A percentile compares a stretch with the other conserved stretches of the same genome.
Evolutionary conservation across 2,888 invertebrate genomes (phyloP).

Genomic region (Drosophila subsilvestris): DNA sequence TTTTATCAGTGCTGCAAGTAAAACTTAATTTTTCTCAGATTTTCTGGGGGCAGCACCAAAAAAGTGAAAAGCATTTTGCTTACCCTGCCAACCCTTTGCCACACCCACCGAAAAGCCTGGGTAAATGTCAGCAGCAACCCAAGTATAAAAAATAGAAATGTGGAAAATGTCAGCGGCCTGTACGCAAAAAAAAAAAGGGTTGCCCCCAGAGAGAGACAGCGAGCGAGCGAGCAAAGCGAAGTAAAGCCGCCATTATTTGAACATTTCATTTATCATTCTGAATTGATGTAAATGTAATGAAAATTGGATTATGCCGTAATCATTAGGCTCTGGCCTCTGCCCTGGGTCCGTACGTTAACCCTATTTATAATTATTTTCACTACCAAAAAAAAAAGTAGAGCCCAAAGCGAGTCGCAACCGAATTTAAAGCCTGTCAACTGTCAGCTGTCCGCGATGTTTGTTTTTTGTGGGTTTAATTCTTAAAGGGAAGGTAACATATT

Average conservation of each 20-base stretch:
- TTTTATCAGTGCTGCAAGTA: too few relatives aligned
- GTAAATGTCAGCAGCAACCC: slow-evolving; percentile 31
- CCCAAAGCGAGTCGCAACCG: slow-evolving; percentile 2
- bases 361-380: slow-evolving; percentile 12
- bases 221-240: too few relatives aligned
- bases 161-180: slow-evolving; percentile 42
- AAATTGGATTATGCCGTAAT: slow-evolving; percentile 74
- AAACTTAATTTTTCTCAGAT: too few relatives aligned
- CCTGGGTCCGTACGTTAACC: slow-evolving; percentile 19
- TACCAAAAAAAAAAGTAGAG: slow-evolving; percentile 10
- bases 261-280: slow-evolving; percentile 76
- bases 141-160: slow-evolving; percentile 23
- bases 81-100: too few relatives aligned
- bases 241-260: slow-evolving; percentile 62
- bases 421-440: slow-evolving; percentile 20
- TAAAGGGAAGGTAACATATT: slow-evolving; percentile 56
- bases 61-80: too few relatives aligned
- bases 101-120: slow-evolving; percentile 13
- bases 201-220: slow-evolving; percentile 14
- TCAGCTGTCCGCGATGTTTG: background rate
- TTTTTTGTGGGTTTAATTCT: slow-evolving; percentile 15
- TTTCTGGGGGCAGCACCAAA: too few relatives aligned
- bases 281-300: slow-evolving; percentile 74
- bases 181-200: slow-evolving; percentile 54
- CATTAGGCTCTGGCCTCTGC: slow-evolving; percentile 49